These are phyloP conservation scores for Liodrosophila aerea DNA, from an alignment of 2,888 invertebrate species.

Conservation along the genomic window DNA sequence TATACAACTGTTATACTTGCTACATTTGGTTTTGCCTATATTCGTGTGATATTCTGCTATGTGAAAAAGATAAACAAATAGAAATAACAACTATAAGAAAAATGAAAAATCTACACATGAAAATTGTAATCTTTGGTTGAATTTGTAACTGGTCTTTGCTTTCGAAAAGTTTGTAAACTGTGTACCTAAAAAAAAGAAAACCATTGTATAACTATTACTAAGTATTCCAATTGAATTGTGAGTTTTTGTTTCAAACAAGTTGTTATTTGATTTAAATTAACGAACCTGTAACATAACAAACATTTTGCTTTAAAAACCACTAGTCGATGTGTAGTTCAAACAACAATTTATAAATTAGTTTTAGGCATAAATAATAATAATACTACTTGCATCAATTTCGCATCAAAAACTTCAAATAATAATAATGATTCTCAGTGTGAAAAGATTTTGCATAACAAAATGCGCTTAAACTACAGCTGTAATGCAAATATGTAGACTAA, in stretches of 20 bases:
- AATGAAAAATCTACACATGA: constrained; percentile 7
- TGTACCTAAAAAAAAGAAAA: constrained; percentile 65
- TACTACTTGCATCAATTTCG: constrained; percentile 31
- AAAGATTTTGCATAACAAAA: constrained; percentile 41
- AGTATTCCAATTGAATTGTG: constrained; percentile 55
- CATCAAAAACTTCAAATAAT: background rate
- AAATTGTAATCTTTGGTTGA: constrained; percentile 37
- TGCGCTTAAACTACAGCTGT: constrained; percentile 36
- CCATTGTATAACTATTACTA: constrained; percentile 35
- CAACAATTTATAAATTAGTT: constrained; percentile 33
- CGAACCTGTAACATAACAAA: constrained; percentile 55
- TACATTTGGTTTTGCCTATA: constrained; percentile 54
- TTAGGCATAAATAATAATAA: constrained; percentile 1
- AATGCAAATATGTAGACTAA: constrained; percentile 26
- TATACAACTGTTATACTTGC: constrained; percentile 63
- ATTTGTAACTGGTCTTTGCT: constrained; percentile 58
- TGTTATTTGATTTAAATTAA: constrained; percentile 54
- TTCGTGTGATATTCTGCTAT: constrained; percentile 71
- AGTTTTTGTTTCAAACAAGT: constrained; percentile 58
- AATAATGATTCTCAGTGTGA: constrained; percentile 50
- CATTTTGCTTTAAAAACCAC: constrained; percentile 37
- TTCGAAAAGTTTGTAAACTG: constrained; percentile 70
- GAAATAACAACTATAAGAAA: constrained; percentile 6
- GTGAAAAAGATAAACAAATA: constrained; percentile 26
- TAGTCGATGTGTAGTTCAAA: constrained; percentile 61